phyloP scores from a whole-genome alignment of 1,140 invertebrate species.

The Cherax quadricarinatus region DNA sequence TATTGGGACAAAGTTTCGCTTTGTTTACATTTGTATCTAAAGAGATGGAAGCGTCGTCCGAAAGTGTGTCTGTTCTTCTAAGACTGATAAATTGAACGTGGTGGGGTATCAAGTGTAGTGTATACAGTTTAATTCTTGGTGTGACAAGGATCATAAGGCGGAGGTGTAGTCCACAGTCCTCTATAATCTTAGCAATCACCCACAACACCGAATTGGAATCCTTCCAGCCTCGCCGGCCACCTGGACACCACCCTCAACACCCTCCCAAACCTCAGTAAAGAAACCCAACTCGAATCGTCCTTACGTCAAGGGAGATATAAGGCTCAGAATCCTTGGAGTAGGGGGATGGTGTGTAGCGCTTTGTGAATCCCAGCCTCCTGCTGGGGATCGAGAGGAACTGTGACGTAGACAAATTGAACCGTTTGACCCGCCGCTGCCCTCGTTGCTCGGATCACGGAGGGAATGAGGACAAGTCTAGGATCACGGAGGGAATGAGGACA shows the following conservation, averaged over 20 bases:
- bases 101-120: neutral
- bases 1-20: no score
- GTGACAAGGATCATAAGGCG: neutral
- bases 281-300: neutral
- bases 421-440: conserved; percentile 50
- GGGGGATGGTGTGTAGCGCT: neutral
- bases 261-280: neutral
- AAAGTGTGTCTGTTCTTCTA: no score
- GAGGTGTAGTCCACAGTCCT: neutral
- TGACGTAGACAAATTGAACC: conserved; percentile 59
- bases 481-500: neutral
- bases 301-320: neutral
- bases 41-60: no score
- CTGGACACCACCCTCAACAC: neutral
- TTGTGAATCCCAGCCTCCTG: neutral
- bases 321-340: neutral
- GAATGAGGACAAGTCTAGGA: neutral
- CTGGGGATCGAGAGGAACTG: conserved; percentile 36
- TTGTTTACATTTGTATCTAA: no score
- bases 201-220: conserved; percentile 35
- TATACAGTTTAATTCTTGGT: neutral
- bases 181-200: conserved; percentile 46
- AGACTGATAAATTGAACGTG: no score
- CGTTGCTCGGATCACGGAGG: neutral
- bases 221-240: conserved; percentile 14